Evolutionary conservation across 2,113 vertebrate species (phyloP), one percentile per base, ranked within the genome.

Genomic region (Cavia porcellus): DNA sequence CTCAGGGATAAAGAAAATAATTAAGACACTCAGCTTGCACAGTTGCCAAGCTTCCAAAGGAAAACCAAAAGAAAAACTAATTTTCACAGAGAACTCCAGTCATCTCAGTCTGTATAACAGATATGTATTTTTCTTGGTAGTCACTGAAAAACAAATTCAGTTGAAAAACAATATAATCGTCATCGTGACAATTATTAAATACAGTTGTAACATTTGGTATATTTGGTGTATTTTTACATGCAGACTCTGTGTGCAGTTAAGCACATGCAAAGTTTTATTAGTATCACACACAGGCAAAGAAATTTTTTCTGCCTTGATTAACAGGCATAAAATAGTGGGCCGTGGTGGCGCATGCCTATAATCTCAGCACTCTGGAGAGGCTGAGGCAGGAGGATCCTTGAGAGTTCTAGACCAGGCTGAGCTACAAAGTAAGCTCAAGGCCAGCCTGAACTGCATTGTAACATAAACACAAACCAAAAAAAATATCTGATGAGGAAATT

Each of bases 401-500:
- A 17, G 15, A 57, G 55, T 57, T 57, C 9, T 3, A 57, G 55
- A 57, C 17, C 15, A 57, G 55, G 14, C 55, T 57, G 55, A 17
- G 9, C 17, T 57, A 19, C 55, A 57, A 57, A 57, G 55, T 57
- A 17, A 57, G 55, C 55, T 57, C 55, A 57, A 57, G 55, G 17
- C 17, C 15, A 57, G 17, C 55, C 55, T 57, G 55, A 57, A 57
- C 55, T 57, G 55, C 17, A 19, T 57, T 19, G 55, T 57, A 17
- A 57, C 14, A 57, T 17, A 19, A 52, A 11, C 8, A 52, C 8
- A 52, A 52, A 55, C 3, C 17, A 57, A 19, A 57, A 57, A 57
- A 57, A 95, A 92, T 94, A 52, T 45, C 20, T 61, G 90, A 92
- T 82, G 85, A 80, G n/a, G 62, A 86, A 42, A 62, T 83, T 87